These are phyloP conservation scores for Scolanthus callimorphus DNA, from an alignment of 92 coral and sea anemone species.

Conservation along the genomic window DNA sequence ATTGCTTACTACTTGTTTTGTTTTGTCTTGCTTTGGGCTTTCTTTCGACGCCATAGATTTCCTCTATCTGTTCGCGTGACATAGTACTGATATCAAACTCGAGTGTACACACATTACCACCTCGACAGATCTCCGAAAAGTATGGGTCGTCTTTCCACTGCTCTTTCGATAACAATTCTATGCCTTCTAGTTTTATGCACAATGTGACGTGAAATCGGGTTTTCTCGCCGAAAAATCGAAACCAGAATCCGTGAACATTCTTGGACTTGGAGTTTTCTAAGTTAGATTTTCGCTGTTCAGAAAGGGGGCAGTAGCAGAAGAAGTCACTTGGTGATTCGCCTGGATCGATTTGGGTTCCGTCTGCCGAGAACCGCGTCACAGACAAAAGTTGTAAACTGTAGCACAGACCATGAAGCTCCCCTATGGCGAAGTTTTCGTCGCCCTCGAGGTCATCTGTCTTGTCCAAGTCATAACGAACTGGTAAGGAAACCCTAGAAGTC, in stretches of 20 bases:
- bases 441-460: conserved; percentile 27
- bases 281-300: conserved; percentile 27
- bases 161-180: conserved; percentile 26
- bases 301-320: conserved; percentile 72
- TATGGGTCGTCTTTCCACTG: conserved; percentile 33
- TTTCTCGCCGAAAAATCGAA: conserved; percentile 76
- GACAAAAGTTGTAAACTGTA: conserved; percentile 62
- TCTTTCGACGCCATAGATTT: conserved; percentile 6
- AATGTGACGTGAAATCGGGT: conserved; percentile 69
- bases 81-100: conserved; percentile 63
- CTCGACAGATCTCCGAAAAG: conserved; percentile 12
- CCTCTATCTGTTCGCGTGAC: conserved; percentile 16
- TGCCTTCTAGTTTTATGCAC: conserved; percentile 56
- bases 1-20: neutral
- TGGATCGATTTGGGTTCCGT: conserved; percentile 27
- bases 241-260: conserved; percentile 83
- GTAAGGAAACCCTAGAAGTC: conserved; percentile 58
- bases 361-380: conserved; percentile 48
- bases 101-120: conserved; percentile 57
- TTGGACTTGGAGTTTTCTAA: conserved; percentile 23
- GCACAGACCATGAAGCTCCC: conserved; percentile 44
- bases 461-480: conserved; percentile 50
- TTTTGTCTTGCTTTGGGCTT: conserved; percentile 11
- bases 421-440: conserved; percentile 28
- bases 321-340: conserved; percentile 28